Percentiles rank a stretch among this genome's conserved stretches.
phyloP scores from a whole-genome alignment of 2,797 vertebrate genomes.

The Leptoclinus maculatus region DNA sequence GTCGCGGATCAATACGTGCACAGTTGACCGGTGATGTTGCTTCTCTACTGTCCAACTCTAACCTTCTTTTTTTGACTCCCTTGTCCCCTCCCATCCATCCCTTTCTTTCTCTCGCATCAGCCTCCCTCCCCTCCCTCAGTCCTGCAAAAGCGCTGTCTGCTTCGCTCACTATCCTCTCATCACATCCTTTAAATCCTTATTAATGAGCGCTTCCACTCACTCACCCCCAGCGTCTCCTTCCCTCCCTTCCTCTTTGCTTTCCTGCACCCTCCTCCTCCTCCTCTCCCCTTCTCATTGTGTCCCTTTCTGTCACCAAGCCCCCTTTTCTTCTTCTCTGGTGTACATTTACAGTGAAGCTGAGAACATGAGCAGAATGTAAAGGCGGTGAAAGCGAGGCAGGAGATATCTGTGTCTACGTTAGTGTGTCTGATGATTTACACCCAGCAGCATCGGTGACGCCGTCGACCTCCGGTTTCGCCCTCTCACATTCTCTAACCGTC shows the following conservation, averaged over 20 bases:
- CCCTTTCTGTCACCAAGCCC: constrained; percentile 10
- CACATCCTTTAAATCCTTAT: constrained; percentile 67
- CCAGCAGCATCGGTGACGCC: constrained; percentile 12
- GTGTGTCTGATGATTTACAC: constrained; percentile 24
- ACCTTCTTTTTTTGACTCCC: constrained; percentile 26
- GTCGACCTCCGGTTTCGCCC: constrained; percentile 36
- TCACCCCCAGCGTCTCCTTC: constrained; percentile 48
- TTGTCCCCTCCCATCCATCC: constrained; percentile 7
- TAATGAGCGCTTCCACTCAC: constrained; percentile 65
- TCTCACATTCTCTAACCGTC: constrained; percentile 22
- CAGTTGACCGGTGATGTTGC: constrained; percentile 19
- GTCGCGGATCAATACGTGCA: constrained; percentile 24
- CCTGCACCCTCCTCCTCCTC: constrained; percentile 22
- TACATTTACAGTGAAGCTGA: constrained; percentile 39
- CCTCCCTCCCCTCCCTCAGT: constrained; percentile 7
- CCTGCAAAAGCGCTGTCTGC: constrained; percentile 7
- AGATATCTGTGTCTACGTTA: constrained; percentile 5
- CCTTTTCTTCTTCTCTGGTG: neutral
- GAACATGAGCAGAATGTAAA: constrained; percentile 54
- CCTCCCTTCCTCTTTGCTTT: constrained; percentile 15
- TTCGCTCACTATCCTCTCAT: constrained; percentile 29
- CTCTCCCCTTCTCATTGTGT: constrained; percentile 25
- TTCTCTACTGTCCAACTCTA: constrained; percentile 46
- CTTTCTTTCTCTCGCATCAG: neutral
- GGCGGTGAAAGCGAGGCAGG: neutral